phyloP scores from a whole-genome alignment of 2,113 vertebrate species.

The Hydrolagus affinis region DNA sequence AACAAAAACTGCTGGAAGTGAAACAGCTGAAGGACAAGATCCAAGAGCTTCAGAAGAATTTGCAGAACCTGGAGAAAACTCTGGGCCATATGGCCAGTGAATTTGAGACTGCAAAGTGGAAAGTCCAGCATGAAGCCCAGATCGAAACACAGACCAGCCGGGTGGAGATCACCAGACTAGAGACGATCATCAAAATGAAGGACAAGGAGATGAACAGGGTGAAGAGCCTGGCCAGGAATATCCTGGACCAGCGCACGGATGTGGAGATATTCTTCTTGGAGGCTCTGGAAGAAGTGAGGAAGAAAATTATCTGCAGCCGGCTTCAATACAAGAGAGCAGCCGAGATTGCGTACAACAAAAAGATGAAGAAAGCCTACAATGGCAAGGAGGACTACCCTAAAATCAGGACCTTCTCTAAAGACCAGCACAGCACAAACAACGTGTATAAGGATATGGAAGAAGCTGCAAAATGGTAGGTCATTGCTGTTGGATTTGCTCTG shows the following conservation, averaged over 20 bases:
- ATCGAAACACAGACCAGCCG: conserved; percentile 47
- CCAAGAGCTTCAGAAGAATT: conserved; percentile 50
- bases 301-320: conserved; percentile 60
- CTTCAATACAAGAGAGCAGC: conserved; percentile 61
- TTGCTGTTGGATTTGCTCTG: background rate
- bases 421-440: conserved; percentile 66
- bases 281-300: conserved; percentile 64
- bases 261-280: conserved; percentile 72
- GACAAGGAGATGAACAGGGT: conserved; percentile 64
- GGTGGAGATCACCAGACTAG: conserved; percentile 62
- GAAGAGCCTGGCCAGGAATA: conserved; percentile 59
- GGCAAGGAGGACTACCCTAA: conserved; percentile 61
- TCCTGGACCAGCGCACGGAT: conserved; percentile 66
- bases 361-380: conserved; percentile 55
- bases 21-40: conserved; percentile 55
- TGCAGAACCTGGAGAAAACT: conserved; percentile 54
- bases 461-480: conserved; percentile 61
- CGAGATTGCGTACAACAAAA: conserved; percentile 56
- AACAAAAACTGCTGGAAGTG: conserved; percentile 57
- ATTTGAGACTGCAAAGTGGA: conserved; percentile 45
- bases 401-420: conserved; percentile 68
- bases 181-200: conserved; percentile 59
- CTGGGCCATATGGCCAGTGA: conserved; percentile 44
- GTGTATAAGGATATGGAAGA: conserved; percentile 62
- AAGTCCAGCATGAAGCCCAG: conserved; percentile 40